These are phyloP conservation scores for Drymonia ruficornis DNA, from an alignment of 2,888 invertebrate species.

Conservation along the genomic window DNA sequence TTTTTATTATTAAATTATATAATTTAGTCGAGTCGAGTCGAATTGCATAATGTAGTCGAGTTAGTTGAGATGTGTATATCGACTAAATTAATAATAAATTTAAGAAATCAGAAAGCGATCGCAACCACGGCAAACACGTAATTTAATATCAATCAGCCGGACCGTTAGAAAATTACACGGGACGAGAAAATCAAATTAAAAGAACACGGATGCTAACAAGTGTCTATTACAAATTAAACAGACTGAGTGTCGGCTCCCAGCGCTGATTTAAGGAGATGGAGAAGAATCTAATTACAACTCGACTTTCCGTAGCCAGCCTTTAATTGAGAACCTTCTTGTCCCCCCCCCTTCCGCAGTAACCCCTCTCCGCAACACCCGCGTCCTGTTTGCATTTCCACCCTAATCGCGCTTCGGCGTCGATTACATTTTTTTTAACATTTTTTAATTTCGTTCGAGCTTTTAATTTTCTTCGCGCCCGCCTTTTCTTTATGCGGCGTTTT, in stretches of 20 bases:
- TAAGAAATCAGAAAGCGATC: slow-evolving; percentile 40
- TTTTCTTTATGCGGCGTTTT: slow-evolving; percentile 73
- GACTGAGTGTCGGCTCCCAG: slow-evolving; percentile 71
- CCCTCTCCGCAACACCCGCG: slow-evolving; percentile 32
- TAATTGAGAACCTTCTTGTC: slow-evolving; percentile 79
- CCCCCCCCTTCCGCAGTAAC: slow-evolving; percentile 32
- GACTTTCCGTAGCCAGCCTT: slow-evolving; percentile 75
- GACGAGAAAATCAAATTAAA: slow-evolving; percentile 74
- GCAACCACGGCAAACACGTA: slow-evolving; percentile 38
- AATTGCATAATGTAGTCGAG: too few species aligned
- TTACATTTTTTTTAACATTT: slow-evolving; percentile 82
- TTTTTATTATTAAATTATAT: background rate
- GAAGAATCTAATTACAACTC: slow-evolving; percentile 82
- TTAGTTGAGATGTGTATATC: too few species aligned
- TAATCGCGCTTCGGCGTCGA: slow-evolving; percentile 76
- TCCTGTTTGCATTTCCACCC: slow-evolving; percentile 75
- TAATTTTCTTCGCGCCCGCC: slow-evolving; percentile 82
- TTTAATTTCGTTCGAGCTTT: slow-evolving; percentile 83
- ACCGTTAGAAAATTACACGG: slow-evolving; percentile 53
- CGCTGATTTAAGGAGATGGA: slow-evolving; percentile 80
- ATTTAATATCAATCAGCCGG: slow-evolving; percentile 71
- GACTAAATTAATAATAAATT: slow-evolving; percentile 25
- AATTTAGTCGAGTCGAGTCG: too few species aligned
- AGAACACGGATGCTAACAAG: slow-evolving; percentile 77
- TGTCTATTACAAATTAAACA: slow-evolving; percentile 84